Evolutionary conservation across 2,797 vertebrate species (phyloP).

Genomic region (Alectoris magna): DNA sequence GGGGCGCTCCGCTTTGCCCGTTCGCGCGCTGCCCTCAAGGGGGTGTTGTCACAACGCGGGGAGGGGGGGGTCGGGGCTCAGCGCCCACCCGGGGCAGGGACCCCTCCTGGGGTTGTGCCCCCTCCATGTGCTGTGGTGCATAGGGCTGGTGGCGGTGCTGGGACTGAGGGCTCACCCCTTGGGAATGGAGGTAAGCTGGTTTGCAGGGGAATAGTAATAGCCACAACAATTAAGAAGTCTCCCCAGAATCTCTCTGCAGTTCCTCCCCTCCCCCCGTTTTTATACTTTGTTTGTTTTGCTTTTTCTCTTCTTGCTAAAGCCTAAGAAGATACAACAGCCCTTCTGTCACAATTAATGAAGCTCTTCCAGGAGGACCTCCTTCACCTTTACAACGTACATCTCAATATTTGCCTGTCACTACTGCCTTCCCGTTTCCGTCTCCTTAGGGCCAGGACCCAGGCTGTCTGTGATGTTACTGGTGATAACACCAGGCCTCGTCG

Average conservation of each 20-base stretch:
- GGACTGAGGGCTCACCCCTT: background rate
- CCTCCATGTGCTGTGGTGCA: background rate
- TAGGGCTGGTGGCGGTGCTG: background rate
- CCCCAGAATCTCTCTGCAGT: conserved; percentile 57
- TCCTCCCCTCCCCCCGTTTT: background rate
- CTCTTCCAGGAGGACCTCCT: conserved; percentile 53
- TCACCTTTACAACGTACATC: conserved; percentile 39
- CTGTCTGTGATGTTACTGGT: conserved; percentile 53
- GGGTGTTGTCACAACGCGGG: conserved; percentile 60
- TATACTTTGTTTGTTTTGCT: background rate
- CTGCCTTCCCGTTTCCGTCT: conserved; percentile 55
- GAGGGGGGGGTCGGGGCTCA: conserved; percentile 41
- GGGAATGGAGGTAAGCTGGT: conserved; percentile 35
- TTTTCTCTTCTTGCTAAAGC: conserved; percentile 44
- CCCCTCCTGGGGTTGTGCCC: background rate
- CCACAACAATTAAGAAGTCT: background rate
- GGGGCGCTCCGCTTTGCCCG: conserved; percentile 48
- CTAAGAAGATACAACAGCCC: conserved; percentile 39
- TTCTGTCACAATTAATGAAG: conserved; percentile 49
- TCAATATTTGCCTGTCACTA: conserved; percentile 45
- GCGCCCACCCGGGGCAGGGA: conserved; percentile 44
- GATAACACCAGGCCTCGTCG: conserved; percentile 55
- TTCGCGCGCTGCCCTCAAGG: conserved; percentile 65
- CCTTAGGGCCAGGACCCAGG: conserved; percentile 53
- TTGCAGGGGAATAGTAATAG: conserved; percentile 14